Percentiles rank a stretch among this genome's conserved stretches.
Conservation (phyloP, 2,113 vertebrate species). For the Oplegnathus fasciatus region DNA sequence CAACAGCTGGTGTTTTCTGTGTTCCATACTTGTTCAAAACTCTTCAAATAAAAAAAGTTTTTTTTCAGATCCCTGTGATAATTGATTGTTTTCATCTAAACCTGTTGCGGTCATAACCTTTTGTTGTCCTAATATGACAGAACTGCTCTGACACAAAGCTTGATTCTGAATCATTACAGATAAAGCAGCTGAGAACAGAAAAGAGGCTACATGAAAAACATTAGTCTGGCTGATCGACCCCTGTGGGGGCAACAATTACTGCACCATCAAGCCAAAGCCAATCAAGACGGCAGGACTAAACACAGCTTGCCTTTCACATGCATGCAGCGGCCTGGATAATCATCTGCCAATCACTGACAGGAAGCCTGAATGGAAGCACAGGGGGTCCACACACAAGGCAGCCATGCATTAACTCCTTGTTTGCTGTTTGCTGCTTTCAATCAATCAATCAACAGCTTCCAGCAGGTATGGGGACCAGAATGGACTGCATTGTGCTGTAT, state of each 20-base stretch:
- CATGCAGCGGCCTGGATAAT: constrained; percentile 40
- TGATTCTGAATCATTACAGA: background rate
- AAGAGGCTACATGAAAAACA: constrained; percentile 25
- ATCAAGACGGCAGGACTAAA: constrained; percentile 42
- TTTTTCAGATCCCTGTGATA: background rate
- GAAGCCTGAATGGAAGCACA: constrained; percentile 35
- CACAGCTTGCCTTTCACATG: constrained; percentile 49
- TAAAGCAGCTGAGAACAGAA: background rate
- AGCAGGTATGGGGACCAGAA: background rate
- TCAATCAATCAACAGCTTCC: constrained; percentile 34
- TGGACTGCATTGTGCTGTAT: constrained; percentile 1
- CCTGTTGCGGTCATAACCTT: background rate
- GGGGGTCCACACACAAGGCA: constrained; percentile 27
- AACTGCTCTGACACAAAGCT: background rate
- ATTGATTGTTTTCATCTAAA: background rate
- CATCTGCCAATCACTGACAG: constrained; percentile 54
- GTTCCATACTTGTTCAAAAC: background rate
- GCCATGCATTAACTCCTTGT: constrained; percentile 36
- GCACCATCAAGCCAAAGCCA: constrained; percentile 31
- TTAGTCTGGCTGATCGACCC: constrained; percentile 5
- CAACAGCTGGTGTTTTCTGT: background rate
- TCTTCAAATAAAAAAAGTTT: background rate
- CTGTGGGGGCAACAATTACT: constrained; percentile 31
- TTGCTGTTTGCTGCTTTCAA: constrained; percentile 37
- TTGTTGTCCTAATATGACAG: background rate